These are phyloP conservation scores for Tolmerus cingulatus DNA, from an alignment of 2,888 invertebrate genomes.

Conservation along the genomic window DNA sequence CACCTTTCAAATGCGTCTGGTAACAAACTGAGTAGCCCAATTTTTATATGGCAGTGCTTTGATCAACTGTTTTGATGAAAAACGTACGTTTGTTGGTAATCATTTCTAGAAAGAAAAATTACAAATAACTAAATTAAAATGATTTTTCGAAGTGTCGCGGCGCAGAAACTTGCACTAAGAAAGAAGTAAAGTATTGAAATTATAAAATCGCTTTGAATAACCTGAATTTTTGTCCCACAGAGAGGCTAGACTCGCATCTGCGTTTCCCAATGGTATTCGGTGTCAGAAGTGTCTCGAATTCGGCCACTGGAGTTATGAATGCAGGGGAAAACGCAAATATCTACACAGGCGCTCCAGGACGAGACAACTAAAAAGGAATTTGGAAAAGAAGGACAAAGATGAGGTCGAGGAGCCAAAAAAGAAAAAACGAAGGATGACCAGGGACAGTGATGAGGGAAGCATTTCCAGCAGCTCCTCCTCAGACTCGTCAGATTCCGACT, in stretches of 20 bases:
- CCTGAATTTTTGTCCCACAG: constrained; percentile 54
- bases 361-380: constrained; percentile 75
- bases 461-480: not conserved
- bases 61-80: not conserved
- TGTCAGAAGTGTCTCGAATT: constrained; percentile 93
- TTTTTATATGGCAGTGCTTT: too few species aligned
- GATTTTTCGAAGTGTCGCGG: constrained; percentile 60
- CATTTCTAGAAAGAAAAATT: not conserved
- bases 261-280: constrained; percentile 78
- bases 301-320: constrained; percentile 96
- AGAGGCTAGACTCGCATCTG: constrained; percentile 69
- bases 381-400: constrained; percentile 57
- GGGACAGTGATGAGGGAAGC: not conserved
- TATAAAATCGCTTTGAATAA: not conserved
- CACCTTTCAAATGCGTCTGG: too few species aligned
- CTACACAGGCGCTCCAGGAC: constrained; percentile 85
- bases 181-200: constrained; percentile 54
- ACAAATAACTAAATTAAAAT: constrained; percentile 49
- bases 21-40: too few species aligned
- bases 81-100: not conserved
- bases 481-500: not conserved
- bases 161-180: constrained; percentile 60
- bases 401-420: not conserved
- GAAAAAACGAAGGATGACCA: not conserved
- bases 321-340: constrained; percentile 88